Evolutionary conservation across 2,113 vertebrate species (phyloP).

Genomic region (Melanocharis versteri): DNA sequence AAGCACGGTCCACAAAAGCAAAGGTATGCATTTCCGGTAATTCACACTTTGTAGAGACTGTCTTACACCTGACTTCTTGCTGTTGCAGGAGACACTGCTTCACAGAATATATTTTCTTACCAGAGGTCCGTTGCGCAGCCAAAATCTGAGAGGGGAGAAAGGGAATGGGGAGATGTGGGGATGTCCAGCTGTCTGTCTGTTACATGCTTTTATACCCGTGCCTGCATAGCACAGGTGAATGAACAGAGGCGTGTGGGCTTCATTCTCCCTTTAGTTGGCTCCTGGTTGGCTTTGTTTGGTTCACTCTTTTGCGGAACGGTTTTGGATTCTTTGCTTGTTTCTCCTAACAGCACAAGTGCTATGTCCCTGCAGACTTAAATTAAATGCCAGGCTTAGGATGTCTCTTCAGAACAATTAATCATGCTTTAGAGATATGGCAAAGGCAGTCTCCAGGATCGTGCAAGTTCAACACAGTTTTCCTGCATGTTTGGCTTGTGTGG

Average conservation of each 20-base stretch:
- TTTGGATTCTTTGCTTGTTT: not conserved
- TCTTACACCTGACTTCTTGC: not conserved
- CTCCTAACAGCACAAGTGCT: not conserved
- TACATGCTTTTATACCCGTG: not conserved
- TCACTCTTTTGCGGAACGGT: not conserved
- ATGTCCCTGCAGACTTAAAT: rapidly evolving
- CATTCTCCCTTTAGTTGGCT: not conserved
- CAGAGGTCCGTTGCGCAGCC: not conserved
- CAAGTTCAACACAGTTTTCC: not conserved
- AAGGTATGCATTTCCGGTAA: not conserved
- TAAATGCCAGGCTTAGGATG: not conserved
- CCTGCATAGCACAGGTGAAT: not conserved
- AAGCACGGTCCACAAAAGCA: not conserved
- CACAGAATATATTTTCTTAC: not conserved
- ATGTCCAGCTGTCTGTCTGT: not conserved
- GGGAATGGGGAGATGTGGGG: rapidly evolving
- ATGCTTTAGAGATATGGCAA: not conserved
- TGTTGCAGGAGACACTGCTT: not conserved
- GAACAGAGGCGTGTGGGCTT: rapidly evolving
- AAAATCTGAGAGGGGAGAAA: not conserved
- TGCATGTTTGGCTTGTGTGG: rapidly evolving
- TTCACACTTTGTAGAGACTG: not conserved
- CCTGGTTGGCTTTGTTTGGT: not conserved
- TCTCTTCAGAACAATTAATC: not conserved
- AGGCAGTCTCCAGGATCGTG: not conserved